Evolutionary conservation across 2,888 invertebrate genomes (phyloP), one percentile per base, ranked within the genome.

Genomic region (Lithodes maja): DNA sequence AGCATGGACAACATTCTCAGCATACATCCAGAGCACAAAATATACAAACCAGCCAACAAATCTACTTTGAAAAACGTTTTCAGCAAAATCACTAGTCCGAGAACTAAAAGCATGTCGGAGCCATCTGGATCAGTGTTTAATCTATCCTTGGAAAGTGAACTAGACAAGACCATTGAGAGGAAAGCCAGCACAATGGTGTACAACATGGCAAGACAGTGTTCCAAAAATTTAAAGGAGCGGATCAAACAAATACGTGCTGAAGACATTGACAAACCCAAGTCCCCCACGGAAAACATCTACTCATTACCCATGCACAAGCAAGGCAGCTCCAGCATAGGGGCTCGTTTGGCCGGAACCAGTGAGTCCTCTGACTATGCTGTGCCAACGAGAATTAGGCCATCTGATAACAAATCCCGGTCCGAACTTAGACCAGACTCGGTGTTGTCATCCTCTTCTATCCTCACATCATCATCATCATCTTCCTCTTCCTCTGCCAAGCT

Each of bases 311-410:
- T 97, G 17, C 92, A 92, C 84, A 91, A 92, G 79, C 93, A 92
- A n/a, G 93, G 97, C 12, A 97, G 97, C 92, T 96, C 97, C 92
- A 95, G 96, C 90, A 95, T 97, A 92, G 98, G 98, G 0, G 98
- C 97, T 74, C 96, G 98, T 92, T 97, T 98, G 93, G 98, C 98
- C 0, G 93, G 94, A 83, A 93, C 93, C 49, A 92, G 93, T 75
- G 93, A 93, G 79, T 92, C 92, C 17, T 96, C 97, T 0, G 97
- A 98, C 93, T 98, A 98, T 87, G 80, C 77, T 74, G 83, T 85
- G 75, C 61, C 87, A 61, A 61, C 33, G 80, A 83, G 82, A 53
- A 86, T 86, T n/a, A 81, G 86, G 74, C 84, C 85, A n/a, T 61
- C 71, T 7, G 83, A 87, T 17, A 53, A 75, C 74, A 86, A 86